Percentiles rank a stretch among this genome's conserved stretches.
Evolutionary conservation across 2,797 vertebrate species (phyloP).

Genomic region (Orestias chungarensis): DNA sequence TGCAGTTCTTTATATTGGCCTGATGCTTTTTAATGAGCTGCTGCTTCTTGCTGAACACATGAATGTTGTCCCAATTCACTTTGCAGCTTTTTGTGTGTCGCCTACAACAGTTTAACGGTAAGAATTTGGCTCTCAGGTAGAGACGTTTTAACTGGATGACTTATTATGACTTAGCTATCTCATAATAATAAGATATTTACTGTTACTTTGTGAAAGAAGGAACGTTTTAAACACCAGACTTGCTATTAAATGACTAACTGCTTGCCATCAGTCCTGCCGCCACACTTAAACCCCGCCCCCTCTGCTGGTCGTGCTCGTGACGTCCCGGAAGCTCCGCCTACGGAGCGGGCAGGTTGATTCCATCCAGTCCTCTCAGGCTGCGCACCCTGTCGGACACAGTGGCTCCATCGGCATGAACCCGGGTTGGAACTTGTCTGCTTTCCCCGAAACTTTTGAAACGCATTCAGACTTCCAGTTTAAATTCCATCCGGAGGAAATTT

Average conservation of each 20-base stretch:
- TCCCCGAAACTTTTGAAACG: neutral
- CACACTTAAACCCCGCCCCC: constrained; percentile 14
- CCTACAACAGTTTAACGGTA: no score
- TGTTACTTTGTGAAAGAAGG: no score
- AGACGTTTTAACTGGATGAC: no score
- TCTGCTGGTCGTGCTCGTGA: constrained; percentile 22
- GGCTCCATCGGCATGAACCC: constrained; percentile 21
- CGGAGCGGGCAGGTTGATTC: constrained; percentile 31
- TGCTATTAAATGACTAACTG: neutral
- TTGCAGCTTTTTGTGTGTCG: no score
- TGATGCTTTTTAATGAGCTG: neutral
- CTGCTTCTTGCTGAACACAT: no score
- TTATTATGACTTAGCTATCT: no score
- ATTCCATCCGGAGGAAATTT: constrained; percentile 10
- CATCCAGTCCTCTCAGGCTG: constrained; percentile 19
- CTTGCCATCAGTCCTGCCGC: neutral
- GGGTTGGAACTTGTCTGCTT: neutral
- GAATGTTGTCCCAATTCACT: no score
- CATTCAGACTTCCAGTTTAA: constrained; percentile 6
- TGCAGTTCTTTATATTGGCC: neutral
- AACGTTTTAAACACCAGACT: no score
- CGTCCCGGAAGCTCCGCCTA: constrained; percentile 39
- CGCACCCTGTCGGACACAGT: neutral
- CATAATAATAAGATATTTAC: no score
- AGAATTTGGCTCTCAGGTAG: no score